Percentiles rank a stretch among this genome's conserved stretches.
These are phyloP conservation scores for Rhodeus uyekii DNA, from an alignment of 2,797 vertebrate genomes.

Conservation along the genomic window DNA sequence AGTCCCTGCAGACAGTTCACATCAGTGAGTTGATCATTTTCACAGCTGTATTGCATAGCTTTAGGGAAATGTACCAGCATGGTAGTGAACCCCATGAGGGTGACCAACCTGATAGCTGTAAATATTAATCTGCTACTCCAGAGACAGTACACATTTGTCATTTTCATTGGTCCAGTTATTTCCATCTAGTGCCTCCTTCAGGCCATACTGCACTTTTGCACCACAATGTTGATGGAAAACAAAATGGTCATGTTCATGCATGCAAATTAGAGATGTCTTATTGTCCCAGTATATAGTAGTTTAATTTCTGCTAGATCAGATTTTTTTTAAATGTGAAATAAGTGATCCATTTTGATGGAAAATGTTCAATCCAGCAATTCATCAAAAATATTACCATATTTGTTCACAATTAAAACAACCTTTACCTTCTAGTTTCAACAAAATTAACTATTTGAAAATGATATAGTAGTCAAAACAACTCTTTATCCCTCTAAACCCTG, in stretches of 20 bases:
- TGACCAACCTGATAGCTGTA: constrained; percentile 66
- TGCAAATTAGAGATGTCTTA: neutral
- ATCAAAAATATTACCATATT: neutral
- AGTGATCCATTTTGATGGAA: neutral
- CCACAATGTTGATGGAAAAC: neutral
- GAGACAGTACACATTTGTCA: constrained; percentile 63
- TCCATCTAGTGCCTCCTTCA: constrained; percentile 58
- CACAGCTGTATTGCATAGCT: constrained; percentile 14
- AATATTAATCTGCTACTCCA: constrained; percentile 67
- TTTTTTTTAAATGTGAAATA: neutral
- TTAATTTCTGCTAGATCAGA: neutral
- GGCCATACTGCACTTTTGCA: constrained; percentile 46
- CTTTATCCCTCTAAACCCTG: neutral
- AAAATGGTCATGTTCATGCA: neutral
- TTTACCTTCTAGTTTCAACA: neutral
- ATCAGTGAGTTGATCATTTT: neutral
- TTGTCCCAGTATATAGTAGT: too few species aligned
- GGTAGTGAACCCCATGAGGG: neutral
- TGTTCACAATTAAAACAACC: neutral
- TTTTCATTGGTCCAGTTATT: constrained; percentile 59
- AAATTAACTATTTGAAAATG: neutral
- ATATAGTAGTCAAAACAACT: neutral
- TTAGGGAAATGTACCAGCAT: neutral
- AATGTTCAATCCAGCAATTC: neutral
- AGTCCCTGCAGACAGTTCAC: constrained; percentile 7